Conservation (phyloP, 37 sponge, comb jelly and placozoan species). For the Ephydatia muelleri region DNA sequence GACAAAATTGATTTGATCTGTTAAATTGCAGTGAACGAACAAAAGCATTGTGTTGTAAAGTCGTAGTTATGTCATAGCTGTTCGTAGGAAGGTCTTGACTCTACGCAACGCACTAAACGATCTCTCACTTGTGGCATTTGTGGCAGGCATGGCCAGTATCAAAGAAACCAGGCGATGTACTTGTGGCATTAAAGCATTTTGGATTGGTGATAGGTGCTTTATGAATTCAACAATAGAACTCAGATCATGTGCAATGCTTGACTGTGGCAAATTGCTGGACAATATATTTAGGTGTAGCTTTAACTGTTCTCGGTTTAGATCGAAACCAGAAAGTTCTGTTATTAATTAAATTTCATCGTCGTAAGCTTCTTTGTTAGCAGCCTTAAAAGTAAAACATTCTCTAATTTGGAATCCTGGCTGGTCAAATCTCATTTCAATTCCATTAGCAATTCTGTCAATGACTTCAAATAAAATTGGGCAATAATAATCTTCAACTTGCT, state of each 20-base stretch:
- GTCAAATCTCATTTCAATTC: constrained; percentile 30
- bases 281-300: constrained; percentile 13
- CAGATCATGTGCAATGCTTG: not conserved
- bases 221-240: not conserved
- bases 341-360: constrained; percentile 21
- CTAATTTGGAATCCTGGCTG: constrained; percentile 41
- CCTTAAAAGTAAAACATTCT: constrained; percentile 3
- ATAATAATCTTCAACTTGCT: constrained; percentile 13
- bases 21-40: constrained; percentile 36
- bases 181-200: not conserved
- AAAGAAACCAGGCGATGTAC: not conserved
- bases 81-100: constrained; percentile 57
- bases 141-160: constrained; percentile 40
- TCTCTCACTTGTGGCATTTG: constrained; percentile 59
- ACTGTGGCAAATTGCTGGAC: not conserved
- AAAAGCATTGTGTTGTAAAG: constrained; percentile 59
- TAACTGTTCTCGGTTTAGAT: not conserved
- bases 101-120: constrained; percentile 48
- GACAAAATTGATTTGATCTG: constrained; percentile 12
- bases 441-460: constrained; percentile 21
- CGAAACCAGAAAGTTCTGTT: constrained; percentile 3
- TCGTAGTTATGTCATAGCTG: constrained; percentile 56
- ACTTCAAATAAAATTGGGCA: constrained; percentile 30
- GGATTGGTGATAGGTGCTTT: not conserved
- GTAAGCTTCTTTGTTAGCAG: constrained; percentile 6